Evolutionary conservation across 1,140 invertebrate genomes (phyloP), one percentile per base, ranked within the genome.

Genomic region (Halotydeus destructor): DNA sequence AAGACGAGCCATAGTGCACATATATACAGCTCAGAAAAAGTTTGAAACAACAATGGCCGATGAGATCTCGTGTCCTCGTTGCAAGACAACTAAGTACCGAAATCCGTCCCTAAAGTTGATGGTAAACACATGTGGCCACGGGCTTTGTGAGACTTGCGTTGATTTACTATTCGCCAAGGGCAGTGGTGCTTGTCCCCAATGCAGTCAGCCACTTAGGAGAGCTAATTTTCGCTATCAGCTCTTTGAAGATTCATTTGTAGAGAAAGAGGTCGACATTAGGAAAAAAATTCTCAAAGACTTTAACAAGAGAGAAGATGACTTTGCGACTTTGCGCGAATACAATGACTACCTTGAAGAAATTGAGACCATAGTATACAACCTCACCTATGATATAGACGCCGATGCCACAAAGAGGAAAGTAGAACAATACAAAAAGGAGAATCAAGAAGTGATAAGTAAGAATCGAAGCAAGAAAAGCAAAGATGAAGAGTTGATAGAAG

Each of bases 61-160:
- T 3, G 83, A 88, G 53, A 76, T 83, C 60, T 78, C 74, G 12
- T 99, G 93, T 65, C 91, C 91, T 47, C 70, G 84, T 59, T 98
- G 93, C 64, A 93, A 94, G 69, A 94, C 89, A 22, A 93, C 84
- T 34, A 96, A 96, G 67, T 97, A 94, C 58, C 71, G 86, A 62
- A 97, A 98, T 67, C 89, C 89, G 22, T 85, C 79, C 0, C 61
- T 98, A 26, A 91, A 93, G 60, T 69, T 99, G 62, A 79, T 96
- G 79, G 89, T 97, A 38, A 99, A 98, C 61, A 73, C 89, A 36
- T 99, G 93, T 64, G 93, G 91, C 5, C 93, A 98, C 66, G 77
- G 83, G 14, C 64, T 98, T 49, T 99, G 93, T 64, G 89, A 96
- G 59, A 89, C 74, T 58, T 96, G 89, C 67, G 85, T 97, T 11